These are phyloP conservation scores for Drosophila stalkeri DNA, from an alignment of 2,888 invertebrate genomes.

Conservation along the genomic window DNA sequence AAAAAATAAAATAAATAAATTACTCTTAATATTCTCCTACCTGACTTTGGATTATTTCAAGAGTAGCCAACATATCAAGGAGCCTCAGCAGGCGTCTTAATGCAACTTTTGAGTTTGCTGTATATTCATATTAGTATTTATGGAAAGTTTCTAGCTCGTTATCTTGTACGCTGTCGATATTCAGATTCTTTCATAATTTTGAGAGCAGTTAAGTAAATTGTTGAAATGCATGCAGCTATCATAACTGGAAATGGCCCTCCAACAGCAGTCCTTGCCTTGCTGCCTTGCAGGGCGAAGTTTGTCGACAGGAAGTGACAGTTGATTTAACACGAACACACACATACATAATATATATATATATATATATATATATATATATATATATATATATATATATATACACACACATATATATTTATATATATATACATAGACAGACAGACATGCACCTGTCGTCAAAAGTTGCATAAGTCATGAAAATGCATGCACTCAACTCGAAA, in stretches of 20 bases:
- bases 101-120: background rate
- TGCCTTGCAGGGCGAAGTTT: constrained; percentile 67
- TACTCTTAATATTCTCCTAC: background rate
- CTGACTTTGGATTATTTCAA: constrained; percentile 3
- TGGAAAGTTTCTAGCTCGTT: constrained; percentile 16
- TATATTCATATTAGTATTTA: background rate
- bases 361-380: background rate
- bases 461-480: constrained; percentile 77
- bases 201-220: constrained; percentile 61
- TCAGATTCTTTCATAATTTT: constrained; percentile 7
- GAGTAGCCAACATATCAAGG: background rate
- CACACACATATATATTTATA: constrained; percentile 28
- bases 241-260: constrained; percentile 59
- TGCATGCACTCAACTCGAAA: constrained; percentile 55
- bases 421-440: constrained; percentile 9
- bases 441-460: constrained; percentile 75
- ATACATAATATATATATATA: background rate
- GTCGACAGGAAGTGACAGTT: constrained; percentile 76
- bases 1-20: no score
- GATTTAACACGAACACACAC: constrained; percentile 67
- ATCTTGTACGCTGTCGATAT: background rate
- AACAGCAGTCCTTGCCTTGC: constrained; percentile 32
- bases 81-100: background rate
- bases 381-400: constrained; percentile 5
- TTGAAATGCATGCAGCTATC: constrained; percentile 68